A percentile compares a stretch with the other conserved stretches of the same genome.
These are phyloP conservation scores for Thyatira batis DNA, from an alignment of 2,888 invertebrate species.

Conservation along the genomic window DNA sequence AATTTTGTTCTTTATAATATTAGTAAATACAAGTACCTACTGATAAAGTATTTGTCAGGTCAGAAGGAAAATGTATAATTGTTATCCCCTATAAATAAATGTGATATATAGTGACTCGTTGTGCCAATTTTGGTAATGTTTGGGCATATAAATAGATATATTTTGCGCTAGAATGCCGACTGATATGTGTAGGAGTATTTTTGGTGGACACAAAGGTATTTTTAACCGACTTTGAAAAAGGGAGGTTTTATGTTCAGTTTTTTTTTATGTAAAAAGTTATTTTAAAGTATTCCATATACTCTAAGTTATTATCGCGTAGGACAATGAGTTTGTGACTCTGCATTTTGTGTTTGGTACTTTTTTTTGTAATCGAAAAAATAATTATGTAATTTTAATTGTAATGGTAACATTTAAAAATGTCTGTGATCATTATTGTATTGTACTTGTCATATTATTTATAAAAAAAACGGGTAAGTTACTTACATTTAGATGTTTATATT, in stretches of 20 bases:
- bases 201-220: conserved; percentile 8
- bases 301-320: no score
- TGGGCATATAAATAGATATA: conserved; percentile 13
- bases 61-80: conserved; percentile 10
- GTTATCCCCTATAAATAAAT: conserved; percentile 10
- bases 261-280: conserved; percentile 3
- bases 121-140: conserved; percentile 21
- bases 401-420: conserved; percentile 13
- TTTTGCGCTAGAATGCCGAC: conserved; percentile 45
- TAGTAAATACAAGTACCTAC: no score
- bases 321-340: no score
- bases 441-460: conserved; percentile 20
- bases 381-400: conserved; percentile 15
- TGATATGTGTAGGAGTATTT: conserved; percentile 42
- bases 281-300: conserved; percentile 5
- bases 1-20: no score
- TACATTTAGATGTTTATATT: conserved; percentile 13
- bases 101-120: conserved; percentile 18
- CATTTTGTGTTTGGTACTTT: no score
- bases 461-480: conserved; percentile 30
- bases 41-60: conserved; percentile 11
- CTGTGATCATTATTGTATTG: conserved; percentile 26
- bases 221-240: no score
- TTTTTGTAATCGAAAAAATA: conserved; percentile 22
- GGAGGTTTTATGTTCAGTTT: conserved; percentile 10